Evolutionary conservation across 2,888 invertebrate genomes (phyloP), one percentile per base, ranked within the genome.

Genomic region (Marronus borbonicus): DNA sequence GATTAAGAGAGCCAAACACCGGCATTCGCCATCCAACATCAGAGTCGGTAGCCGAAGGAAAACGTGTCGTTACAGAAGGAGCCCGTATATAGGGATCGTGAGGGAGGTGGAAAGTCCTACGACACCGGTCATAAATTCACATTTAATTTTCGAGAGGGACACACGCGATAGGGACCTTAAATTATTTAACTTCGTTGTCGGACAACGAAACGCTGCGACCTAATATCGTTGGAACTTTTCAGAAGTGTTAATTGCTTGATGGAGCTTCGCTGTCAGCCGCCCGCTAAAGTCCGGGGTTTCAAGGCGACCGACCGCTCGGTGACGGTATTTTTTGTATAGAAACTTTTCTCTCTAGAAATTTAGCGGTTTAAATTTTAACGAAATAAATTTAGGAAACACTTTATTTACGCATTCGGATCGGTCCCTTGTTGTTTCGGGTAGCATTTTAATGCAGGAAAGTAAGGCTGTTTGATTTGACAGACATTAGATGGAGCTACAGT

Each of bases 161-260:
- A 60, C 24, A 60, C 24, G 60, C 60, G 24, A 31, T 14, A 44
- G 60, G 44, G 60, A 60, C 44, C 44, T 60, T 74, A 74, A 74
- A 74, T 74, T 36, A 74, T 74, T 74, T 74, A 74, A 74, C 72
- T 60, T 74, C 24, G 72, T 74, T 74, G 72, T 60, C 72, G 60
- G 72, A 74, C 72, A 74, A 60, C 60, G 50, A 60, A 14, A 50
- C 49, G 44, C 72, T 44, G 17, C 50, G 55, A 20, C 55, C 55
- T 58, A 58, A 58, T 58, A 58, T 12, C 31, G 31, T 5, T 36
- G 44, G n/a, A 74, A 74, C 55, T 74, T 74, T 74, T 28, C 20
- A 49, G 44, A 74, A 74, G 72, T 74, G 72, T 60, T 74, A 74
- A 74, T 74, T 74, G 60, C 60, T 74, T 74, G 60, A 74, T 60